phyloP scores from a whole-genome alignment of 1,140 invertebrate species.

The Chrysopa pallens region DNA sequence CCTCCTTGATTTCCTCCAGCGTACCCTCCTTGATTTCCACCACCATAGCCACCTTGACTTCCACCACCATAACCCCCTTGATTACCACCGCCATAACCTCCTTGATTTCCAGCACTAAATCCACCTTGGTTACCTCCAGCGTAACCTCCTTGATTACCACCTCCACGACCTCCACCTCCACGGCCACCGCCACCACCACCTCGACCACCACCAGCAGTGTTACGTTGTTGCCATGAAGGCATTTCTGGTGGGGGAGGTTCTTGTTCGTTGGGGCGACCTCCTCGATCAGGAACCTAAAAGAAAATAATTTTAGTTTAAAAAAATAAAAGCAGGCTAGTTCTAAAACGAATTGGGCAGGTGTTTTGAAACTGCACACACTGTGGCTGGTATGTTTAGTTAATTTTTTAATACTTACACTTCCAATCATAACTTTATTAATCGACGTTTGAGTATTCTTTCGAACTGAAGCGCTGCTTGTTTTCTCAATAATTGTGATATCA shows the following conservation, averaged over 20 bases:
- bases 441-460: conserved; percentile 60
- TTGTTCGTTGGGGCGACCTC: conserved; percentile 73
- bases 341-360: background rate
- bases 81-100: conserved; percentile 8
- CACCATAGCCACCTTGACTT: conserved; percentile 6
- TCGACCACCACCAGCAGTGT: conserved; percentile 12
- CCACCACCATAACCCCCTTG: conserved; percentile 9
- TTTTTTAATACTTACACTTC: conserved; percentile 29
- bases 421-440: conserved; percentile 77
- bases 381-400: background rate
- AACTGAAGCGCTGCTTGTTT: conserved; percentile 66
- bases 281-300: conserved; percentile 61
- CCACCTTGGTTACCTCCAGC: conserved; percentile 3
- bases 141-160: conserved; percentile 9
- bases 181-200: conserved; percentile 13
- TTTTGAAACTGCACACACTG: background rate
- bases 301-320: conserved; percentile 2
- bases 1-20: background rate
- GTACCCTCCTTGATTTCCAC: conserved; percentile 6
- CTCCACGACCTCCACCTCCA: conserved; percentile 13
- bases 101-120: conserved; percentile 5
- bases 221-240: conserved; percentile 71
- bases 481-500: conserved; percentile 67
- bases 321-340: background rate
- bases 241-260: conserved; percentile 88